Conservation (phyloP, 2,888 invertebrate species). For the Rhopalosiphum nymphaeae region DNA sequence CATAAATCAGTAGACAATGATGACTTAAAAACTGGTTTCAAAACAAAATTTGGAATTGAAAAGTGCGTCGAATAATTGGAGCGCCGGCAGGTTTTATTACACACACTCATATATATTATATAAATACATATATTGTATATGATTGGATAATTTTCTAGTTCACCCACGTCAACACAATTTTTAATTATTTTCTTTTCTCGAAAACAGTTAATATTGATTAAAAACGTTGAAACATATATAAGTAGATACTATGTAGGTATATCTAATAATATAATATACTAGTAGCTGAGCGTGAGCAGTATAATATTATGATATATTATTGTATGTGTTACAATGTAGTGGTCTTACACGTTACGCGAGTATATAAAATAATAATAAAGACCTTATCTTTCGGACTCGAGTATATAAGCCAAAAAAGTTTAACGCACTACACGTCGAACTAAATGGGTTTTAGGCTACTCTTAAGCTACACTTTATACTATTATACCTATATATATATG, state of each 20-base stretch:
- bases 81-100: background rate
- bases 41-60: constrained; percentile 36
- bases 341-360: background rate
- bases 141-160: constrained; percentile 35
- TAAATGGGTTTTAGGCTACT: background rate
- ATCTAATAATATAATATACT: background rate
- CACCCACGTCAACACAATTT: constrained; percentile 34
- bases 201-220: constrained; percentile 20
- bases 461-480: background rate
- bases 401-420: background rate
- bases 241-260: background rate
- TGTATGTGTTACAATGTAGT: background rate
- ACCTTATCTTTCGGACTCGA: constrained; percentile 25
- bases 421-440: background rate
- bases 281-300: background rate
- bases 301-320: background rate
- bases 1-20: constrained; percentile 43
- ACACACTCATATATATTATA: background rate
- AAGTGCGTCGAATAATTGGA: constrained; percentile 48
- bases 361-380: constrained; percentile 38
- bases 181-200: background rate
- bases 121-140: background rate
- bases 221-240: background rate
- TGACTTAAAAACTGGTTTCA: constrained; percentile 43
- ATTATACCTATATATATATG: background rate